Percentiles rank a stretch among this genome's conserved stretches.
phyloP scores from a whole-genome alignment of 1,140 invertebrate genomes.

The Reticulitermes speratus region DNA sequence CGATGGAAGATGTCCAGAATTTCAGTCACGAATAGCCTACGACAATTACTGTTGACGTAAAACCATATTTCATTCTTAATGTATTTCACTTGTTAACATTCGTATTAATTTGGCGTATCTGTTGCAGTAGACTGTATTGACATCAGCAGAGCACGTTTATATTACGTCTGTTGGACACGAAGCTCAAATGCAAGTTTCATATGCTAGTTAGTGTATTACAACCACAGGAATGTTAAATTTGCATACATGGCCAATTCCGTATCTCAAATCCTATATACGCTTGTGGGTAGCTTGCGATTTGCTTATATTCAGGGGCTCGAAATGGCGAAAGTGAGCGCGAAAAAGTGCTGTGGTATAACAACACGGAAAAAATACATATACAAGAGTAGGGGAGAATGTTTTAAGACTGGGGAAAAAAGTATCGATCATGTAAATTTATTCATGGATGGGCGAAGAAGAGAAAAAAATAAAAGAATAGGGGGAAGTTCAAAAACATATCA shows the following conservation, averaged over 20 bases:
- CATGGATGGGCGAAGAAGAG: slow-evolving; percentile 25
- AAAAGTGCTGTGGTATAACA: background rate
- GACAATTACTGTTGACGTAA: no score
- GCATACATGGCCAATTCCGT: background rate
- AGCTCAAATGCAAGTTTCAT: no score
- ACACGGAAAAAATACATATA: background rate
- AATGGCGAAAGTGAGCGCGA: background rate
- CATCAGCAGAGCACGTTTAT: no score
- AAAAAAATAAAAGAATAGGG: background rate
- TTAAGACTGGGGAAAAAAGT: background rate
- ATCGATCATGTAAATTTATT: slow-evolving; percentile 31
- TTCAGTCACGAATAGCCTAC: no score
- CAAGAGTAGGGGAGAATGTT: background rate
- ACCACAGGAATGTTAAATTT: background rate
- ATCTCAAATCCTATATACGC: background rate
- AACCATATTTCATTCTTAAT: no score
- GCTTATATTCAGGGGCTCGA: background rate
- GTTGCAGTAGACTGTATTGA: no score
- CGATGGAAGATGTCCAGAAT: no score
- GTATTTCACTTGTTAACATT: no score
- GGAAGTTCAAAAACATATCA: slow-evolving; percentile 30
- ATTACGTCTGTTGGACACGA: no score
- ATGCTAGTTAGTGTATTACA: no score
- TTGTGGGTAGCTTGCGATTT: background rate
- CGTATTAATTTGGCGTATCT: no score